Conservation (phyloP, 2,113 vertebrate genomes). For the Microcebus tavaratra region DNA sequence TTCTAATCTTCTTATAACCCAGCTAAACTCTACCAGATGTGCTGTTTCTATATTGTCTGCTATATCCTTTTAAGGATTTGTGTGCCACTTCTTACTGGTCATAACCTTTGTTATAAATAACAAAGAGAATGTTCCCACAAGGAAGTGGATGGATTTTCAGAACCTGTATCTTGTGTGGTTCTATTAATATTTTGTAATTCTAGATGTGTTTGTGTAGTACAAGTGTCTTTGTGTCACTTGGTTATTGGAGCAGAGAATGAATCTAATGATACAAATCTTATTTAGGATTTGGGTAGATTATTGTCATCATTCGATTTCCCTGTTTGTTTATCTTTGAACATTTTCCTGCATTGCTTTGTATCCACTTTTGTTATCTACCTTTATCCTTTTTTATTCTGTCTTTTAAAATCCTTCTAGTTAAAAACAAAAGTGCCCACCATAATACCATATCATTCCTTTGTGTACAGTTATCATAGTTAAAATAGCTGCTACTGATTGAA, state of each 20-base stretch:
- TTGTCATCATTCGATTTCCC: constrained; percentile 8
- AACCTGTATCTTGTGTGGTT: background rate
- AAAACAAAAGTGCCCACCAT: background rate
- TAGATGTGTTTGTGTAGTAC: background rate
- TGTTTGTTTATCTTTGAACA: constrained; percentile 32
- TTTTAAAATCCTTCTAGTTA: background rate
- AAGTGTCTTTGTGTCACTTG: background rate
- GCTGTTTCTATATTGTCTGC: background rate
- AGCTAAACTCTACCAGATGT: background rate
- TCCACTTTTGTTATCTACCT: background rate
- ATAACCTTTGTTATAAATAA: constrained; percentile 47
- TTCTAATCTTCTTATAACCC: background rate
- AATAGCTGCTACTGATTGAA: background rate
- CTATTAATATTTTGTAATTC: constrained; percentile 49
- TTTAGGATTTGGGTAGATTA: constrained; percentile 36
- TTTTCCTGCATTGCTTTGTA: background rate
- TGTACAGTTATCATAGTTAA: background rate
- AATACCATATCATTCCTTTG: background rate
- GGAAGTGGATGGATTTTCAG: constrained; percentile 43
- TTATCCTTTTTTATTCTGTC: background rate
- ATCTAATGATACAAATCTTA: background rate
- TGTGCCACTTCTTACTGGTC: background rate
- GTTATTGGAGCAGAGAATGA: background rate
- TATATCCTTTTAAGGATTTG: constrained; percentile 32
- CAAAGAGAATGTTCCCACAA: constrained; percentile 47